phyloP scores from a whole-genome alignment of 2,888 invertebrate species.

The Invenusta paracnida region DNA sequence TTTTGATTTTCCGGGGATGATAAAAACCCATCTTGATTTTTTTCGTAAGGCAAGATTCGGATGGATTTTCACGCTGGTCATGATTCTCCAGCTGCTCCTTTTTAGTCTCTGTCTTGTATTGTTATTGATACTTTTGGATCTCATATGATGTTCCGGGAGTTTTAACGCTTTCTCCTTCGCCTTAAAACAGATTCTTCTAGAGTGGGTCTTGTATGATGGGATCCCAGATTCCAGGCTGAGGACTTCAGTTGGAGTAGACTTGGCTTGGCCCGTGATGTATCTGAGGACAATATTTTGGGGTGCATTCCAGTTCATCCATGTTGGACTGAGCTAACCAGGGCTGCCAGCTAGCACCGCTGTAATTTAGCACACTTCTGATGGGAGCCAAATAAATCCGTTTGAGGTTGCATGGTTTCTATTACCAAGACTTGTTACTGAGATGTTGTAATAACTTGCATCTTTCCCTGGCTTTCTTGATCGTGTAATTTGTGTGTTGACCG shows the following conservation, averaged over 20 bases:
- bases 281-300: background rate
- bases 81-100: background rate
- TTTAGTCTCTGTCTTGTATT: background rate
- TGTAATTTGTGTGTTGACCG: background rate
- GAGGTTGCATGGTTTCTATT: background rate
- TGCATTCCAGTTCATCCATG: background rate
- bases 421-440: background rate
- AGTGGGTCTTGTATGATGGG: background rate
- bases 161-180: background rate
- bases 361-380: background rate
- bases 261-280: background rate
- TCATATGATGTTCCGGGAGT: background rate
- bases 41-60: background rate
- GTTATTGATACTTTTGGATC: background rate
- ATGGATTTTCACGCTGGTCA: background rate
- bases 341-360: background rate
- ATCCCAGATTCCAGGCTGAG: background rate
- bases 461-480: background rate
- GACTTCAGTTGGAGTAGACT: background rate
- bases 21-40: background rate
- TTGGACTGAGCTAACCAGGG: background rate
- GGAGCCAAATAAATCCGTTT: background rate
- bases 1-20: background rate
- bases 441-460: background rate
- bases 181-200: background rate